Conservation (phyloP, 2,888 invertebrate species). For the Ptilodon capucinus region DNA sequence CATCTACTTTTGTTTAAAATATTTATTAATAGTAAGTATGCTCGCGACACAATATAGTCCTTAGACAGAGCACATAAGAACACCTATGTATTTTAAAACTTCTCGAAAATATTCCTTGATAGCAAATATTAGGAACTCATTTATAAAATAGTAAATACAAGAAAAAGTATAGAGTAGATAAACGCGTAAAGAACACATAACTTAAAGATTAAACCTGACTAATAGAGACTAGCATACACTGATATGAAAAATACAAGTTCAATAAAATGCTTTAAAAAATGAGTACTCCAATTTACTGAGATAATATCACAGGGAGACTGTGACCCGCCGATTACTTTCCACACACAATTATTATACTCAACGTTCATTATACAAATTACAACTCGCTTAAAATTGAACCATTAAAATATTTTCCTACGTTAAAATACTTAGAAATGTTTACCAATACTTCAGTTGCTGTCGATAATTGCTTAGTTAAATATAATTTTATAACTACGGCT, state of each 20-base stretch:
- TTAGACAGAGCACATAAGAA: no score
- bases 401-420: slow-evolving; percentile 14
- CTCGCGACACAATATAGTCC: no score
- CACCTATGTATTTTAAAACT: no score
- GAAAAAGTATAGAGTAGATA: not conserved
- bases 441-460: not conserved
- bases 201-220: not conserved
- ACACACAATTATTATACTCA: no score
- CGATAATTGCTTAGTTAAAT: not conserved
- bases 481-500: no score
- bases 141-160: not conserved
- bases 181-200: not conserved
- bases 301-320: not conserved
- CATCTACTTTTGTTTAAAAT: slow-evolving; percentile 5
- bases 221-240: slow-evolving; percentile 8
- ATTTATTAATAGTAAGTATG: not conserved
- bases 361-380: no score
- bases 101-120: not conserved
- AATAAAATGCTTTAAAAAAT: slow-evolving; percentile 29
- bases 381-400: slow-evolving; percentile 20
- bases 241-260: slow-evolving; percentile 22
- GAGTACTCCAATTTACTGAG: slow-evolving; percentile 3
- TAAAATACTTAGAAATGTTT: slow-evolving; percentile 7
- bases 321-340: not conserved
- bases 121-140: not conserved